Evolutionary conservation across 1,140 invertebrate genomes (phyloP), one percentile per base, ranked within the genome.

Genomic region (Eriosoma lanigerum): DNA sequence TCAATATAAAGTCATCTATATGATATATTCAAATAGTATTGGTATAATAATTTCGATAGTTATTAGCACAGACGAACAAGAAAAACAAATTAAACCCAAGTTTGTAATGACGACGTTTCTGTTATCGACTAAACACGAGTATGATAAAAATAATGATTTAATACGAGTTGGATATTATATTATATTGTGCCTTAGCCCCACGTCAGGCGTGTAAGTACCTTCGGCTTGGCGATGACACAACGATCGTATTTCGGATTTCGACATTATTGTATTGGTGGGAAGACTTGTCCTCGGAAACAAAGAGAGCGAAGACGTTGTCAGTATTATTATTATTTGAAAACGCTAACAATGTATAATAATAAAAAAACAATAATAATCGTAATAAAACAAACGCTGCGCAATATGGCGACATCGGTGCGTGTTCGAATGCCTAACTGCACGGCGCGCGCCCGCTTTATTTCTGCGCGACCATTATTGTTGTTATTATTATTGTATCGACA

Each of bases 381-480:
- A 72, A 72, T 52, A 72, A 78, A 62, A 62, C 38, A 15, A 46
- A 60, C 75, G 44, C 29, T 68, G 26, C 38, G 54, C 73, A 76
- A 76, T 48, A 70, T 78, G 75, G 24, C 56, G 75, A 78, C 75
- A 78, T 78, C 75, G 38, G 54, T 62, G 75, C 75, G 56, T 78
- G 75, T 78, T 78, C 56, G 15, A 78, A 78, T 78, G 75, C 75
- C 75, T 78, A 78, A 26, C 56, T 46, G 32, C 52, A 24, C 38
- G 75, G 75, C 75, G 75, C 24, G n/a, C 32, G 12, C 15, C 46
- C 38, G n/a, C n/a, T 62, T 78, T 78, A n/a, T 78, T 60, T 48
- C 24, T n/a, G n/a, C 9, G 6, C n/a, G 15, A 1, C 52, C 9
- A 19, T 46, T 38, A 58, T 38, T 24, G 54, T 6, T 24, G 9